Base-by-base conservation (phyloP, 2,797 vertebrate species). In the Telmatherina bonti region DNA sequence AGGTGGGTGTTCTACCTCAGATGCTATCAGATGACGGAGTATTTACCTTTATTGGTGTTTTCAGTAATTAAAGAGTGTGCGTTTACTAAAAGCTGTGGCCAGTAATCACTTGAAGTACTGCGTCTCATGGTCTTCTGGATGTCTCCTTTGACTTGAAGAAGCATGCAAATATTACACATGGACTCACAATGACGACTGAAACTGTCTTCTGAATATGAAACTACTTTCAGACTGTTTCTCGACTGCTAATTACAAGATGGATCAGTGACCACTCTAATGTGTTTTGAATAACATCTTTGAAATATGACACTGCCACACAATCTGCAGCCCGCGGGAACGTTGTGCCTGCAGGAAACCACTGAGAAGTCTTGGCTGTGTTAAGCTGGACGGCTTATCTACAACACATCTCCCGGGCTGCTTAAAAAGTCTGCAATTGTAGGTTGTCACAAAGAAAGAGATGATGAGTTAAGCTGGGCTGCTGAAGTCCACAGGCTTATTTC, bases 1-100 rank as follows among this genome's bases (percentile, higher is more conserved):
- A 12, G 36, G 58, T 75, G 68, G 51, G 65, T 66, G 54, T 62
- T 86, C 80, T 63, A 80, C 70, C 79, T 52, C 38, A 93, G 91
- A 93, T 92, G 81, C 84, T 92, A 93, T 94, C 91, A 89, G 85
- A 89, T 92, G 88, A 89, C 77, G 35, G 85, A 87, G 82, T 84
- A 81, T 89, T 93, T 88, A 92, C 75, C 85, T 83, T 81, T 73
- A 85, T 84, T 88, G 74, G 79, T 86, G 85, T 87, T 90, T 92
- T 82, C 79, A 78, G 72, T 92, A 90, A 92, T 92, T 91, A 92
- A 91, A 93, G 87, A 92, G 86, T 74, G 86, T 71, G 78, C 59
- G 70, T 84, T 87, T 68, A 72, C 75, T 78, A 79, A 91, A 86
- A 74, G 77, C 83, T 77, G 78, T 62, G 76, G 72, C 83, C 85